Conservation (phyloP, 2,888 invertebrate genomes). For the Dorcus hopei region DNA sequence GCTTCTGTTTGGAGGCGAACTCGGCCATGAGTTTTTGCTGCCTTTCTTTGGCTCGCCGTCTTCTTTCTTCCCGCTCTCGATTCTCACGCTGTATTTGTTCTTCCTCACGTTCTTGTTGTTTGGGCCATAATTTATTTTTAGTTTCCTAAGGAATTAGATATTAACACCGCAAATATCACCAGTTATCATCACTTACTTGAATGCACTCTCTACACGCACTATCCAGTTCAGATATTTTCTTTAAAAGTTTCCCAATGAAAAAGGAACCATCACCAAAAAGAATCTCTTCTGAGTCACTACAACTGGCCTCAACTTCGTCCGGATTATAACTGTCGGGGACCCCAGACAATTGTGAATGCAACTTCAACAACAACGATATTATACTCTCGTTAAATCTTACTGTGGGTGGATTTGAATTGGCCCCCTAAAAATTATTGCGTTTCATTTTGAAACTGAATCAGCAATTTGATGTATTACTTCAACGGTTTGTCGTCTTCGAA, state of each 20-base stretch:
- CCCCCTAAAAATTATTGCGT: constrained; percentile 27
- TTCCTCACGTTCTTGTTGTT: constrained; percentile 74
- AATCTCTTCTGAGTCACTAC: constrained; percentile 23
- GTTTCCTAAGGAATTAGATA: constrained; percentile 52
- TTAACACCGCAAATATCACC: too few species aligned
- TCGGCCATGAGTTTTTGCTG: constrained; percentile 92
- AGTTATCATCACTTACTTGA: constrained; percentile 30
- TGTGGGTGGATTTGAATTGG: constrained; percentile 37
- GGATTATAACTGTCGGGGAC: constrained; percentile 70
- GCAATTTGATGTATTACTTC: constrained; percentile 27
- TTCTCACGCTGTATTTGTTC: constrained; percentile 67
- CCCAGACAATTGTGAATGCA: constrained; percentile 87
- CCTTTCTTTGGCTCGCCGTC: constrained; percentile 80
- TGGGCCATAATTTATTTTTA: constrained; percentile 75
- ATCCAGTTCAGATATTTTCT: constrained; percentile 71
- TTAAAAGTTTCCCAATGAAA: constrained; percentile 78
- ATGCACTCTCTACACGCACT: constrained; percentile 67
- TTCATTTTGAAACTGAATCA: background rate
- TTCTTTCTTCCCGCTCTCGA: constrained; percentile 78
- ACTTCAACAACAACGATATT: constrained; percentile 80
- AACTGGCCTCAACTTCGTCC: constrained; percentile 43
- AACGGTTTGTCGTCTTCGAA: constrained; percentile 36
- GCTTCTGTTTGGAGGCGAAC: constrained; percentile 85
- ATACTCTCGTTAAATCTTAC: constrained; percentile 77
- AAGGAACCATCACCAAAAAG: constrained; percentile 82